A percentile compares a stretch with the other conserved stretches of the same genome.
Conservation (phyloP, 2,797 vertebrate species). For the Danio albolineatus region DNA sequence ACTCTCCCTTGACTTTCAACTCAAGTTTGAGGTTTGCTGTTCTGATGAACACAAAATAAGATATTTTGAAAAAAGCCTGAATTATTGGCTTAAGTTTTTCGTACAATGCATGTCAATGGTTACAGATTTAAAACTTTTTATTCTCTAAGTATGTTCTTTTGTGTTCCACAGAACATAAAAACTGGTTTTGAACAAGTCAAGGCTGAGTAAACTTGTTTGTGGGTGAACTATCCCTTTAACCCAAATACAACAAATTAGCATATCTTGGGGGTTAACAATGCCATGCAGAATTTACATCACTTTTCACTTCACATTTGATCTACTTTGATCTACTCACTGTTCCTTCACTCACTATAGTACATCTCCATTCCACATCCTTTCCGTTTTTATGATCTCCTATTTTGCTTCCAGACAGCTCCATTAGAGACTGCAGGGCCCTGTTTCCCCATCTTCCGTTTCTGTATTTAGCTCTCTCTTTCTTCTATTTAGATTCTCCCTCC, state of each 20-base stretch:
- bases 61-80: no score
- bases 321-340: neutral
- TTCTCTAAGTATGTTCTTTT: no score
- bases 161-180: no score
- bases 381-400: neutral
- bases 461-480: constrained; percentile 11
- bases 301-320: neutral
- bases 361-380: neutral
- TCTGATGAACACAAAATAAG: no score
- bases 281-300: neutral
- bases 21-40: no score
- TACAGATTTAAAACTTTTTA: no score
- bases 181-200: no score
- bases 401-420: constrained; percentile 18
- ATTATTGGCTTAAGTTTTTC: no score
- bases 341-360: neutral
- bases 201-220: neutral
- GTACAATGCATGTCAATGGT: no score
- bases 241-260: neutral
- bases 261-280: neutral
- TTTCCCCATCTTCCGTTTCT: constrained; percentile 9
- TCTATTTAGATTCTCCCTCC: constrained; percentile 31
- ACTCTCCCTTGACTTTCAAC: no score
- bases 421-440: neutral
- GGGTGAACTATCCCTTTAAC: neutral